A percentile compares a stretch with the other conserved stretches of the same genome.
Conservation (phyloP, 2,888 invertebrate genomes). For the Lepidocyrtoides sp. region DNA sequence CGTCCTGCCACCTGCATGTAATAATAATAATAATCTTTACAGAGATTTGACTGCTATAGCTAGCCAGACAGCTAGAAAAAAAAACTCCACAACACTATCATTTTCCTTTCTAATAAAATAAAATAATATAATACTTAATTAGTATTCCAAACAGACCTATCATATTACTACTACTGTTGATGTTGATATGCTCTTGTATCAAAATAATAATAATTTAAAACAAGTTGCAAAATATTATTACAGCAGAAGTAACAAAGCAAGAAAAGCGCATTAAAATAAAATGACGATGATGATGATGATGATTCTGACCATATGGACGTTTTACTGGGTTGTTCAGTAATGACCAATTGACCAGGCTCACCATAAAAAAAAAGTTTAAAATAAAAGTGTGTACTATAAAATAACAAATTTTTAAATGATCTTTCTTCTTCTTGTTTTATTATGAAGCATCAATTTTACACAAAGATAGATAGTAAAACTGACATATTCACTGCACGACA, state of each 20-base stretch:
- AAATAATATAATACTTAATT: slow-evolving; percentile 65
- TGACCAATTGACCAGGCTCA: slow-evolving; percentile 4
- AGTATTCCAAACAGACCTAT: slow-evolving; percentile 66
- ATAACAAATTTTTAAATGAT: neutral
- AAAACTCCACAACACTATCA: slow-evolving; percentile 3
- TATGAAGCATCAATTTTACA: neutral
- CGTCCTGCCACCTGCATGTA: slow-evolving; percentile 26
- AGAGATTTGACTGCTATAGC: slow-evolving; percentile 10
- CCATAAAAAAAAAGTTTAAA: slow-evolving; percentile 1
- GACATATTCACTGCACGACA: neutral
- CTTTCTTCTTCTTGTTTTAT: neutral
- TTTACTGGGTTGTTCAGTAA: neutral
- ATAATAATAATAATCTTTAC: neutral
- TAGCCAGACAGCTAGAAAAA: neutral
- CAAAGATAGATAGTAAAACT: slow-evolving; percentile 12
- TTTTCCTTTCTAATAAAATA: slow-evolving; percentile 49
- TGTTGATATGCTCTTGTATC: neutral
- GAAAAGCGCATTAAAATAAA: neutral
- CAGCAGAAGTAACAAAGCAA: neutral
- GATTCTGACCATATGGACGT: neutral
- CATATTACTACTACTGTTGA: slow-evolving; percentile 28
- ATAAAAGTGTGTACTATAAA: slow-evolving; percentile 28
- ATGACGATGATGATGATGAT: neutral
- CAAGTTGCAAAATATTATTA: slow-evolving; percentile 50
- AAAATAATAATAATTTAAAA: slow-evolving; percentile 59